Evolutionary conservation across 2,113 vertebrate species (phyloP).

Genomic region (Alectura lathami): DNA sequence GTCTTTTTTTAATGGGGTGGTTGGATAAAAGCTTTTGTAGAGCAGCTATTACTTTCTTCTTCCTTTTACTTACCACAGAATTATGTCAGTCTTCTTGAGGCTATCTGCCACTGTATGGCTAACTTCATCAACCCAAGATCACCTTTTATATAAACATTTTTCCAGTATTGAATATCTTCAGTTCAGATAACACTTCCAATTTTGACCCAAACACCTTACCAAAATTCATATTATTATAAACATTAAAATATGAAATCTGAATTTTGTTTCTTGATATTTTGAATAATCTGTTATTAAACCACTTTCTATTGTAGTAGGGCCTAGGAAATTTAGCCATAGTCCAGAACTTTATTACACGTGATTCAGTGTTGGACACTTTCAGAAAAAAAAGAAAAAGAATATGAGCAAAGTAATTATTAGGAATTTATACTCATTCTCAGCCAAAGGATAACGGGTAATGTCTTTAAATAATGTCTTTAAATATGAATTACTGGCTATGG

Average conservation of each 20-base stretch:
- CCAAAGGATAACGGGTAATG: not conserved
- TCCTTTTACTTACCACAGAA: not conserved
- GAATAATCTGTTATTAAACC: not conserved
- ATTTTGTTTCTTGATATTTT: not conserved
- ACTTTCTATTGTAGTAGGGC: not conserved
- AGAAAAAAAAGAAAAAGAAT: not conserved
- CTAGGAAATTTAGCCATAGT: not conserved
- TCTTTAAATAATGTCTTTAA: too few relatives aligned
- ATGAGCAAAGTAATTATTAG: not conserved
- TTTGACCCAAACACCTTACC: not conserved
- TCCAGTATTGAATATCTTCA: not conserved
- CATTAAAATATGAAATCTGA: not conserved
- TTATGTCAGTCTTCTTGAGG: not conserved
- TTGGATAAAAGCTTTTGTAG: not conserved
- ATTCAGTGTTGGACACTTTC: not conserved
- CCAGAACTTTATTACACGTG: not conserved
- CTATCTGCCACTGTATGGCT: not conserved
- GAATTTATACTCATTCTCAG: not conserved
- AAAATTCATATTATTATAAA: not conserved
- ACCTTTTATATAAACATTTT: not conserved
- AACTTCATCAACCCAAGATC: not conserved
- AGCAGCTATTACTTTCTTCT: not conserved
- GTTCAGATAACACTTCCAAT: not conserved
- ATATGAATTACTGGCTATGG: not conserved
- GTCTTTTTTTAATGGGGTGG: not conserved